These are phyloP conservation scores for Seladonia tumulorum DNA, from an alignment of 2,888 invertebrate species.

Conservation along the genomic window DNA sequence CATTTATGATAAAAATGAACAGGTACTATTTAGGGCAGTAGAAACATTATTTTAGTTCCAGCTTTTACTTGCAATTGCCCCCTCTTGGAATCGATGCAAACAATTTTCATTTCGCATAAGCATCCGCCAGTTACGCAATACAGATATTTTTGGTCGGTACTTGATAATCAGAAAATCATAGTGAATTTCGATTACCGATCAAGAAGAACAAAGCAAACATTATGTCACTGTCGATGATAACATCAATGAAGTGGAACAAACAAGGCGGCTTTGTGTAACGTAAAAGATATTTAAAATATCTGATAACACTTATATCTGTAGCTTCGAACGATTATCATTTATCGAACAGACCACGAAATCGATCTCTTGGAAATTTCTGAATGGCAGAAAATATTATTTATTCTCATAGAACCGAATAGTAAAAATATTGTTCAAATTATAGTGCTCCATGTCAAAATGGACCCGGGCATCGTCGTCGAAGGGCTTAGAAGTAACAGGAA, in stretches of 20 bases:
- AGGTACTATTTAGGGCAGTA: too few relatives aligned
- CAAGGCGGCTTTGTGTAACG: neutral
- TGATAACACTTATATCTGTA: conserved; percentile 10
- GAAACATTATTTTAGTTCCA: too few relatives aligned
- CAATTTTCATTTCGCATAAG: too few relatives aligned
- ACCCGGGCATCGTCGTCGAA: too few relatives aligned
- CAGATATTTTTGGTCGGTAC: neutral
- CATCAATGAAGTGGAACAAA: conserved; percentile 2
- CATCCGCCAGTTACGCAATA: too few relatives aligned
- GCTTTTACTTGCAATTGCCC: too few relatives aligned
- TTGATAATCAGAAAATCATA: neutral
- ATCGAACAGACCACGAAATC: neutral
- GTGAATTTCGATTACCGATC: neutral
- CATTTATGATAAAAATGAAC: too few relatives aligned
- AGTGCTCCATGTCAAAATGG: too few relatives aligned
- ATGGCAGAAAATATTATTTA: neutral
- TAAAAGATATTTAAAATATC: conserved; percentile 9
- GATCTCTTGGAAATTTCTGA: neutral
- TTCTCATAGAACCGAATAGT: neutral
- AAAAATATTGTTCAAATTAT: neutral
- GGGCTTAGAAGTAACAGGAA: neutral
- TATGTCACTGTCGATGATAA: neutral
- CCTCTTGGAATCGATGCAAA: too few relatives aligned
- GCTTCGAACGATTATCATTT: neutral
- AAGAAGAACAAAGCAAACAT: neutral